These are phyloP conservation scores for Zhuqinia jingwanae DNA, from an alignment of 2,888 invertebrate species.

Conservation along the genomic window DNA sequence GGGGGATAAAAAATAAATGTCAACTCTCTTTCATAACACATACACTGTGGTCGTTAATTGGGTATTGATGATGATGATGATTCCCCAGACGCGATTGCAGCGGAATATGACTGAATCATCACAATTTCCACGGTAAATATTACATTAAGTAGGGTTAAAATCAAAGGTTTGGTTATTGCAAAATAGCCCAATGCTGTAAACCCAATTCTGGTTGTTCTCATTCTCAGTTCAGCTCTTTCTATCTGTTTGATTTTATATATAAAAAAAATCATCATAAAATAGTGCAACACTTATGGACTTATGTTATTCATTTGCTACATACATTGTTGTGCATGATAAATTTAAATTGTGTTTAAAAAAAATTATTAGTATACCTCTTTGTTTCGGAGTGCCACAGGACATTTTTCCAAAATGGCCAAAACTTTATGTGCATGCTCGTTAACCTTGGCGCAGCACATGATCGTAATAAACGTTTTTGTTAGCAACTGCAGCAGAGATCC, in stretches of 20 bases:
- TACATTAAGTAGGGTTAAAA: background rate
- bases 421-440: constrained; percentile 13
- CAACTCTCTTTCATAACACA: too few species aligned
- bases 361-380: background rate
- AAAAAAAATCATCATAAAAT: background rate
- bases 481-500: constrained; percentile 11
- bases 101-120: background rate
- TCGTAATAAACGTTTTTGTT: background rate
- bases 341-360: constrained; percentile 16
- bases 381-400: background rate
- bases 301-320: too few species aligned
- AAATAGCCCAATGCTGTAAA: constrained; percentile 7
- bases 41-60: too few species aligned
- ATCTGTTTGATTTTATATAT: background rate
- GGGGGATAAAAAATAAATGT: too few species aligned
- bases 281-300: too few species aligned
- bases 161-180: constrained; percentile 2
- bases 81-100: too few species aligned
- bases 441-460: background rate
- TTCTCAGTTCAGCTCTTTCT: background rate
- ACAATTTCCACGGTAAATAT: constrained; percentile 30
- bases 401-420: background rate
- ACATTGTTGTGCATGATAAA: too few species aligned
- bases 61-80: too few species aligned
- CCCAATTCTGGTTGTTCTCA: constrained; percentile 6